These are phyloP conservation scores for Caloenas nicobarica DNA, from an alignment of 2,113 vertebrate genomes.

Conservation along the genomic window DNA sequence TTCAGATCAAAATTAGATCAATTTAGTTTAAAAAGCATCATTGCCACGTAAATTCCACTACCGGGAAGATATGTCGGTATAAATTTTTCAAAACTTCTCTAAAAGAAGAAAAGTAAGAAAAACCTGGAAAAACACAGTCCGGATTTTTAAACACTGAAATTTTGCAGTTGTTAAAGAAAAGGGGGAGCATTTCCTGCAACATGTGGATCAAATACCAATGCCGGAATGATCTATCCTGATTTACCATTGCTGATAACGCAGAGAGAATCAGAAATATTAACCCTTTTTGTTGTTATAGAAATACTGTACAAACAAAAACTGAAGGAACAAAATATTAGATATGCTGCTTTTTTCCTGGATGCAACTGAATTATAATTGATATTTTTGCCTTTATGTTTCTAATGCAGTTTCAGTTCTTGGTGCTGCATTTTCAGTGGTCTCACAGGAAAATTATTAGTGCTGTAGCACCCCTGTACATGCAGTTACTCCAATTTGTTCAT, in stretches of 20 bases:
- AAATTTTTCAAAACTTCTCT: neutral
- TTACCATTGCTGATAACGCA: neutral
- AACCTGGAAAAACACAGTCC: neutral
- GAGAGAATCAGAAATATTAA: neutral
- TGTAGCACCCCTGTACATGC: neutral
- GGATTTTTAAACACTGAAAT: neutral
- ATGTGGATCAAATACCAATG: neutral
- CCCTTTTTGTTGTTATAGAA: neutral
- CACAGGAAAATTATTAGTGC: neutral
- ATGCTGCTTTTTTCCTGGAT: neutral
- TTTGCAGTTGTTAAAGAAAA: neutral
- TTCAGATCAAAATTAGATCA: constrained; percentile 25
- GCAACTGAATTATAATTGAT: neutral
- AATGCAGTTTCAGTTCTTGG: neutral
- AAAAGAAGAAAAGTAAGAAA: neutral
- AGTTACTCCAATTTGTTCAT: neutral
- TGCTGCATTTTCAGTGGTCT: neutral
- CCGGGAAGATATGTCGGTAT: neutral
- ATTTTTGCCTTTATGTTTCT: neutral
- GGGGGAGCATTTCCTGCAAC: neutral
- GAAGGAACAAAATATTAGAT: neutral
- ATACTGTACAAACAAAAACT: neutral
- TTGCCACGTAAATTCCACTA: neutral
- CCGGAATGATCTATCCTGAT: neutral
- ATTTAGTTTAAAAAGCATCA: constrained; percentile 22